Conservation (phyloP, 2,888 invertebrate genomes). For the Perizoma affinitatum region DNA sequence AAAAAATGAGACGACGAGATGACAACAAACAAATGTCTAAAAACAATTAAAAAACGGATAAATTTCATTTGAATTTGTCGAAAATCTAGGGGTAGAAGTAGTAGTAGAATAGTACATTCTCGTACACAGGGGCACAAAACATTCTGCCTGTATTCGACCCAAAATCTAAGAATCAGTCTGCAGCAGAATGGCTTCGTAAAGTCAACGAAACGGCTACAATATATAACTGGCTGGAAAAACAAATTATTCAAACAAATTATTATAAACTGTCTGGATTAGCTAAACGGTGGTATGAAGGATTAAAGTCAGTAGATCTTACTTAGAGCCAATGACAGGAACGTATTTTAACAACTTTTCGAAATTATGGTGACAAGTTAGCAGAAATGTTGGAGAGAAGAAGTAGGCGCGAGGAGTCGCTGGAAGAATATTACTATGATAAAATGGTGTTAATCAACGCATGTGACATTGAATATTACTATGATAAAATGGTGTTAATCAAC, state of each 20-base stretch:
- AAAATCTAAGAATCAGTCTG: constrained; percentile 2
- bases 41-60: no score
- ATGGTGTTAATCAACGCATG: no score
- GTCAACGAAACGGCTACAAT: constrained; percentile 12
- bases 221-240: constrained; percentile 13
- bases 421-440: no score
- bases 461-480: not conserved
- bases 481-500: no score
- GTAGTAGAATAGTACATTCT: not conserved
- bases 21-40: no score
- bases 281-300: constrained; percentile 11
- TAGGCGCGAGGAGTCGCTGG: not conserved
- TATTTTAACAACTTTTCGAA: constrained; percentile 1
- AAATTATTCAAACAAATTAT: constrained; percentile 11
- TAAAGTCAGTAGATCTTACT: constrained; percentile 1
- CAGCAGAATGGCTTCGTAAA: constrained; percentile 11
- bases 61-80: no score
- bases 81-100: no score
- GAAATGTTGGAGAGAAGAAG: not conserved
- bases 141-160: constrained; percentile 10
- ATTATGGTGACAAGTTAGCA: constrained; percentile 5
- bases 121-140: not conserved
- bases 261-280: constrained; percentile 7
- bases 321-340: constrained; percentile 9
- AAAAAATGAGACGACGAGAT: no score